Conservation (phyloP, 2,113 vertebrate genomes). For the Hystrix cristata region DNA sequence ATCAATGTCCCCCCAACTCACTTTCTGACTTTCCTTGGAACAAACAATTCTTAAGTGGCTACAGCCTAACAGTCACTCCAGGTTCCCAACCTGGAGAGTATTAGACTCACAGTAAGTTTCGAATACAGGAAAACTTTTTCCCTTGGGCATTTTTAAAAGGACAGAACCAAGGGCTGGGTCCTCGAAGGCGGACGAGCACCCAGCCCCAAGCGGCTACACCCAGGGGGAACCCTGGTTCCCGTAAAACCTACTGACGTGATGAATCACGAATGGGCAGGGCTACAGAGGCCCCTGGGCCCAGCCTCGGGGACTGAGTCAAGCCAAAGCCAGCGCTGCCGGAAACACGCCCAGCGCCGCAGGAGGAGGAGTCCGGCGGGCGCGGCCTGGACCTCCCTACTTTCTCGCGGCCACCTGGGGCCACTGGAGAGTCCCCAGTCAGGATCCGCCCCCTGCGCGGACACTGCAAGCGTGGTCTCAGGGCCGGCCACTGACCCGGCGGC, state of each 20-base stretch:
- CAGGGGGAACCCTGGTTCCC: background rate
- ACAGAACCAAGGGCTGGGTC: background rate
- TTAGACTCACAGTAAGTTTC: background rate
- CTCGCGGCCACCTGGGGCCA: background rate
- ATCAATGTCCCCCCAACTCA: background rate
- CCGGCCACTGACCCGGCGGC: background rate
- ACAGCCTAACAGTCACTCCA: background rate
- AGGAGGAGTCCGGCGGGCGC: constrained; percentile 69
- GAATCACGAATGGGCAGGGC: background rate
- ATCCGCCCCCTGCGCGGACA: background rate
- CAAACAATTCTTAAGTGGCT: background rate
- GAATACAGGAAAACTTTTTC: background rate
- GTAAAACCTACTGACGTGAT: background rate
- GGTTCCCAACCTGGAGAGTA: background rate
- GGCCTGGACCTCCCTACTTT: constrained; percentile 3
- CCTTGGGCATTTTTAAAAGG: background rate
- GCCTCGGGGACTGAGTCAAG: constrained; percentile 75
- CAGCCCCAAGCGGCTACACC: background rate
- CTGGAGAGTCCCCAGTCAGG: background rate
- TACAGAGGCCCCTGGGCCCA: constrained; percentile 16
- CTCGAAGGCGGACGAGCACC: background rate
- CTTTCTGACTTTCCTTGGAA: background rate
- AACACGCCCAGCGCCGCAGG: constrained; percentile 73
- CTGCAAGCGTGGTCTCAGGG: background rate
- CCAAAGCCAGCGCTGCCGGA: constrained; percentile 73